Conservation (phyloP, 1,140 invertebrate genomes). For the Diorhabda sublineata region DNA sequence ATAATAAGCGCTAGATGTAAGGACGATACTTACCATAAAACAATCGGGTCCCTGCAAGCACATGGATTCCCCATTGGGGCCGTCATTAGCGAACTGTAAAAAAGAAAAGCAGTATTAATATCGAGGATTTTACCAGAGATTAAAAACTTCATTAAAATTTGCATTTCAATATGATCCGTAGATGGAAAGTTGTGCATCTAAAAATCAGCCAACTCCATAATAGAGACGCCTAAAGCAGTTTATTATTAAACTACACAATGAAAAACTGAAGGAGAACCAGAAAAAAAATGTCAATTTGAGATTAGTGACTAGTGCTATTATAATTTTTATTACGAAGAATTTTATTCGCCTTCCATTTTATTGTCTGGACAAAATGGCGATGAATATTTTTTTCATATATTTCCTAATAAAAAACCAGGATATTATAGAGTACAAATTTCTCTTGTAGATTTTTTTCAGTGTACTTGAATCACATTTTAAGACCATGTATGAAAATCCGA, state of each 20-base stretch:
- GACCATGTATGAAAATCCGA: background rate
- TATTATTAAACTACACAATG: background rate
- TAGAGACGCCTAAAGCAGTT: background rate
- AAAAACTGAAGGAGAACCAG: background rate
- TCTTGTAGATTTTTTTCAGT: background rate
- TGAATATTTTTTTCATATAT: no score
- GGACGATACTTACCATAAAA: constrained; percentile 56
- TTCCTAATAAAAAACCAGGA: no score
- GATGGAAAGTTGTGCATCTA: constrained; percentile 3
- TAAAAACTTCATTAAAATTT: constrained; percentile 37
- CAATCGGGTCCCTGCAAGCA: constrained; percentile 62
- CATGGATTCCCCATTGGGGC: constrained; percentile 56
- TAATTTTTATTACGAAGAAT: no score
- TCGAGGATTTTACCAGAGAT: constrained; percentile 19
- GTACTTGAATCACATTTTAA: background rate
- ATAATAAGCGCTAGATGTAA: no score
- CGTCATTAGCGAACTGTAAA: constrained; percentile 56
- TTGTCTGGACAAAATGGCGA: no score
- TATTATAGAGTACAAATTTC: no score
- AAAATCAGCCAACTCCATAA: background rate
- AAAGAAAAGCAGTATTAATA: constrained; percentile 38
- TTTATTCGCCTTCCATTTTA: no score
- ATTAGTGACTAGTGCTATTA: no score
- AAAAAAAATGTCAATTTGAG: no score
- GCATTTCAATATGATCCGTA: constrained; percentile 21